phyloP scores from a whole-genome alignment of 2,113 vertebrate species.

The Kryptolebias marmoratus region DNA sequence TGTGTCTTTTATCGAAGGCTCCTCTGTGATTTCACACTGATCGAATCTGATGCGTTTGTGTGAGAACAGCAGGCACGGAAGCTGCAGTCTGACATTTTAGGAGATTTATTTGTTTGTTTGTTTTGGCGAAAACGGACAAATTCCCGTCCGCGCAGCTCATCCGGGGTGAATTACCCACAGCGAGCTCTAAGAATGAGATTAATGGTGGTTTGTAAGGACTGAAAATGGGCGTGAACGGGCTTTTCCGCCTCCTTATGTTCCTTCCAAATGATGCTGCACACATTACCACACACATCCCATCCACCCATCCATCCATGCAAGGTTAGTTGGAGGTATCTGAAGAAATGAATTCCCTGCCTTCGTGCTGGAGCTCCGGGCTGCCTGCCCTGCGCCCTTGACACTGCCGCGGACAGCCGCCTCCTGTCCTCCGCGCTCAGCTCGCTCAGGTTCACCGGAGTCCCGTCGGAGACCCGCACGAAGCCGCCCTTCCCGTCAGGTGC shows the following conservation, averaged over 20 bases:
- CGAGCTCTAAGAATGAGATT: constrained; percentile 12
- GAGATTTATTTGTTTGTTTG: too few species aligned
- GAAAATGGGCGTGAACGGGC: constrained; percentile 70
- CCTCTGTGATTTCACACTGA: constrained; percentile 51
- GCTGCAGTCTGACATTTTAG: background rate
- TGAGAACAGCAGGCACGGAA: too few species aligned
- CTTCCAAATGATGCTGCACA: constrained; percentile 46
- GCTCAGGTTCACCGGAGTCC: constrained; percentile 88
- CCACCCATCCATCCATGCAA: background rate
- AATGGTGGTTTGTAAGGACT: constrained; percentile 24
- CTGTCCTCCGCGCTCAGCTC: constrained; percentile 92
- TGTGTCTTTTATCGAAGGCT: constrained; percentile 56
- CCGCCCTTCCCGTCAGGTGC: constrained; percentile 85
- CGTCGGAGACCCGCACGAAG: constrained; percentile 81
- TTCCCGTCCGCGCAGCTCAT: background rate
- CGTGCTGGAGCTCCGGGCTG: constrained; percentile 85
- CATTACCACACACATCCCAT: constrained; percentile 45
- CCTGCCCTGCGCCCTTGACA: constrained; percentile 94
- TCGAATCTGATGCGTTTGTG: background rate
- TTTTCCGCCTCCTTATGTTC: constrained; percentile 15
- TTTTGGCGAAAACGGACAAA: background rate
- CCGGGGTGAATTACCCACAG: constrained; percentile 17
- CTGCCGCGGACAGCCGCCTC: constrained; percentile 90
- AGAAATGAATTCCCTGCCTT: constrained; percentile 82
- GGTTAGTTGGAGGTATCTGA: constrained; percentile 9